A percentile compares a stretch with the other conserved stretches of the same genome.
Evolutionary conservation across 2,113 vertebrate species (phyloP).

Genomic region (Crypturellus undulatus): DNA sequence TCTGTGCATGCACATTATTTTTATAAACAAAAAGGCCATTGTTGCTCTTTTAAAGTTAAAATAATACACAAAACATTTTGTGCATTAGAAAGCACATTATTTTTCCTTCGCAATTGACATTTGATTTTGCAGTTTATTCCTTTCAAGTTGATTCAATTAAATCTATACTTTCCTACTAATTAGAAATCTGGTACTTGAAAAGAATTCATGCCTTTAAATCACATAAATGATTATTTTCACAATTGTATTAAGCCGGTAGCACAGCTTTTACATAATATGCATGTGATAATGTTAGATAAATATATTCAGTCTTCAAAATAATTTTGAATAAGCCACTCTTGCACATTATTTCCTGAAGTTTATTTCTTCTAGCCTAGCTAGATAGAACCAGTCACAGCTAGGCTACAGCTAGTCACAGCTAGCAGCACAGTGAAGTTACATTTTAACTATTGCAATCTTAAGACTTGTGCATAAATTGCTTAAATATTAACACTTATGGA

Average conservation of each 20-base stretch:
- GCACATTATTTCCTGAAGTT: conserved; percentile 29
- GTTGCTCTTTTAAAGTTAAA: conserved; percentile 54
- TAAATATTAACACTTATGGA: conserved; percentile 32
- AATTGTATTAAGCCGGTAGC: conserved; percentile 25
- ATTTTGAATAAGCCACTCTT: not conserved
- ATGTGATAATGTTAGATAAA: conserved; percentile 9
- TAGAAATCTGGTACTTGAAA: not conserved
- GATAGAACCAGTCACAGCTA: conserved; percentile 20
- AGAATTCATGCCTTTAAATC: not conserved
- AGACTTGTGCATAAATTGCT: conserved; percentile 1
- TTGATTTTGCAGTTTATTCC: not conserved
- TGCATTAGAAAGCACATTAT: not conserved
- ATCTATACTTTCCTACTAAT: conserved; percentile 36
- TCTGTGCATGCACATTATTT: conserved; percentile 28
- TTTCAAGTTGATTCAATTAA: conserved; percentile 64
- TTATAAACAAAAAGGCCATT: conserved; percentile 73
- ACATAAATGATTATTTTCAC: conserved; percentile 29
- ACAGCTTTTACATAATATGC: conserved; percentile 25
- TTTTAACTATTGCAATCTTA: not conserved
- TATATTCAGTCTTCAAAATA: conserved; percentile 1
- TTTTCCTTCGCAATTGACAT: not conserved
- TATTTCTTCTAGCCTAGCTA: conserved; percentile 77
- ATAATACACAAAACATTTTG: not conserved
- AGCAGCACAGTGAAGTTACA: too few species aligned
- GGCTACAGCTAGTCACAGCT: too few species aligned